Evolutionary conservation across 2,113 vertebrate genomes (phyloP).

Genomic region (Chinchilla lanigera): DNA sequence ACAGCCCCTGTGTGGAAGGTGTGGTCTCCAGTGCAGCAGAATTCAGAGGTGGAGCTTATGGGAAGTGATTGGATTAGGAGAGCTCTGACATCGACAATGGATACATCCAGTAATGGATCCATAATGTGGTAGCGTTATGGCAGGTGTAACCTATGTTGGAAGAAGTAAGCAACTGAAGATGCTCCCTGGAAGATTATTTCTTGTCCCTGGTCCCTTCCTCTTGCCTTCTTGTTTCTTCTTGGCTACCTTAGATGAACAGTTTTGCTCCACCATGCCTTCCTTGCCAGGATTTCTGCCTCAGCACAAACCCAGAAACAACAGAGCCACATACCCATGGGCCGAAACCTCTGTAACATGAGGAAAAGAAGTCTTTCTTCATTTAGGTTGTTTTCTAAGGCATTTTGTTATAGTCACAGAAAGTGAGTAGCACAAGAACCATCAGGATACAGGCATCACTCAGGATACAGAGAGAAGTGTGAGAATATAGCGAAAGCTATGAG

Average conservation of each 20-base stretch:
- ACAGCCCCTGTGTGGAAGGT: not conserved
- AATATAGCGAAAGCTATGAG: rapidly evolving
- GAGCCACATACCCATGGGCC: too few relatives aligned
- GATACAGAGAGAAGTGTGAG: not conserved
- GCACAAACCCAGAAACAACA: not conserved
- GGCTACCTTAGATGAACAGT: not conserved
- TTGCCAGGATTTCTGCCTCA: not conserved
- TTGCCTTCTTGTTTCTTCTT: not conserved
- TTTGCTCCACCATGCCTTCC: too few relatives aligned
- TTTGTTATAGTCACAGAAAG: not conserved
- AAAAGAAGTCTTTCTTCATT: not conserved
- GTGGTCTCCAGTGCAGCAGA: not conserved
- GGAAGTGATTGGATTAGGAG: not conserved
- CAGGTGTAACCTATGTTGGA: not conserved
- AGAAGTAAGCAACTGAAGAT: not conserved
- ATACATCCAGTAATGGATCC: not conserved
- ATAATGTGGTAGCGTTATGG: not conserved
- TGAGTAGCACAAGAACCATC: not conserved
- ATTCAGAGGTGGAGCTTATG: not conserved
- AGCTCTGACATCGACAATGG: not conserved
- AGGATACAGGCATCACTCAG: not conserved
- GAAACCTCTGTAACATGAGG: not conserved
- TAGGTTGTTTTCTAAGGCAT: not conserved
- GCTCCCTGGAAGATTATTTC: not conserved
- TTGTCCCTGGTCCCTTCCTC: not conserved